A percentile compares a stretch with the other conserved stretches of the same genome.
Evolutionary conservation across 2,797 vertebrate species (phyloP).

Genomic region (Jordanella pulchra): DNA sequence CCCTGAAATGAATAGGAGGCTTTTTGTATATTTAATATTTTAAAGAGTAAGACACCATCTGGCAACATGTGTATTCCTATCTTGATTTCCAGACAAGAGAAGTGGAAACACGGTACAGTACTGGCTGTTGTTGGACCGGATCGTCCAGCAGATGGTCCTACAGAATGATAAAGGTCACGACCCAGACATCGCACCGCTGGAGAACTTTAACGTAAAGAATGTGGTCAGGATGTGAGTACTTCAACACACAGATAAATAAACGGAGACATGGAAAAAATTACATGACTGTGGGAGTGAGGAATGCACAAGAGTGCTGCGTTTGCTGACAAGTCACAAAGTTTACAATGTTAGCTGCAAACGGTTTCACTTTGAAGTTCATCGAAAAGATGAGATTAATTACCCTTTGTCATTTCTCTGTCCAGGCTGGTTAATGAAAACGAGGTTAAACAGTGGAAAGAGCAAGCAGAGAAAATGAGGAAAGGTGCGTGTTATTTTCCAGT

Average conservation of each 20-base stretch:
- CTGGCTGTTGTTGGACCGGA: conserved; percentile 96
- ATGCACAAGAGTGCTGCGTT: conserved; percentile 38
- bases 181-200: conserved; percentile 92
- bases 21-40: background rate
- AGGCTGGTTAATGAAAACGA: conserved; percentile 99
- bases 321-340: conserved; percentile 16
- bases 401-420: conserved; percentile 30
- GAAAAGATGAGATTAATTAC: conserved; percentile 29
- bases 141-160: conserved; percentile 97
- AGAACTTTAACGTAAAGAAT: conserved; percentile 99
- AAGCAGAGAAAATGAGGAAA: conserved; percentile 99
- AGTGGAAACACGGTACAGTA: conserved; percentile 98
- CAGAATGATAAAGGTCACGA: conserved; percentile 98
- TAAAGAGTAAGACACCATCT: conserved; percentile 4
- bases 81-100: conserved; percentile 86
- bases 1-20: background rate
- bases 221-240: conserved; percentile 93
- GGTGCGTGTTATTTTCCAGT: conserved; percentile 73
- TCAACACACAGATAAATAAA: conserved; percentile 10
- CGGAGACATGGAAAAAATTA: conserved; percentile 37
- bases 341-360: conserved; percentile 33
- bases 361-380: conserved; percentile 28
- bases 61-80: background rate
- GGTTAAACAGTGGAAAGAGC: conserved; percentile 99
- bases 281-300: conserved; percentile 27